A percentile compares a stretch with the other conserved stretches of the same genome.
Evolutionary conservation across 2,888 invertebrate genomes (phyloP).

Genomic region (Hartigia nigra): DNA sequence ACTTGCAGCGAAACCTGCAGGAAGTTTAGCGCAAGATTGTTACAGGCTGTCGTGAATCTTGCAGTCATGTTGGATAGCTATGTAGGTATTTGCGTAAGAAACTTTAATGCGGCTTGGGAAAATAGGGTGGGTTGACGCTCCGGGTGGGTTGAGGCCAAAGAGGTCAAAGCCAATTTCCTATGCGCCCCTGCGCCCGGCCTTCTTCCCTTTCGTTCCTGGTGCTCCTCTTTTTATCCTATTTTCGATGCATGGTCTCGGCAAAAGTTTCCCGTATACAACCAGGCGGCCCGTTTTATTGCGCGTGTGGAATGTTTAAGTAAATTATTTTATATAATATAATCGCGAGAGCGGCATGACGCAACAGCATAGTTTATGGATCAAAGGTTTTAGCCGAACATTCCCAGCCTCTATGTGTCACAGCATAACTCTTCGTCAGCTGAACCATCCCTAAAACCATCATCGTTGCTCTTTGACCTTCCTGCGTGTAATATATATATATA

Average conservation of each 20-base stretch:
- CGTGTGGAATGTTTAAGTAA: slow-evolving; percentile 45
- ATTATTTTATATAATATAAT: slow-evolving; percentile 46
- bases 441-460: slow-evolving; percentile 24
- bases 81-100: slow-evolving; percentile 28
- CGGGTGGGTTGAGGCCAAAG: slow-evolving; percentile 16
- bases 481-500: background rate
- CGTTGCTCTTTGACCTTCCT: slow-evolving; percentile 5
- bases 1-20: slow-evolving; percentile 13
- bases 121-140: background rate
- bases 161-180: slow-evolving; percentile 27
- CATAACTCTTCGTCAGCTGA: slow-evolving; percentile 25
- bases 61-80: slow-evolving; percentile 8
- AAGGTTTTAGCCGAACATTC: slow-evolving; percentile 43
- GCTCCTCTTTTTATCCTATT: slow-evolving; percentile 17
- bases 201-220: slow-evolving; percentile 15
- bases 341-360: slow-evolving; percentile 42
- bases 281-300: slow-evolving; percentile 38
- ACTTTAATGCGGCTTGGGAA: slow-evolving; percentile 24
- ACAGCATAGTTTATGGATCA: slow-evolving; percentile 49
- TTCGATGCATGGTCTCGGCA: slow-evolving; percentile 13
- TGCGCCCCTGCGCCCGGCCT: background rate
- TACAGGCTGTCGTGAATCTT: slow-evolving; percentile 30
- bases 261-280: slow-evolving; percentile 9
- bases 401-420: slow-evolving; percentile 34
- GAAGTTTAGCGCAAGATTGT: background rate